Conservation (phyloP, 2,797 vertebrate species). For the Myiothlypis chrysogaster region DNA sequence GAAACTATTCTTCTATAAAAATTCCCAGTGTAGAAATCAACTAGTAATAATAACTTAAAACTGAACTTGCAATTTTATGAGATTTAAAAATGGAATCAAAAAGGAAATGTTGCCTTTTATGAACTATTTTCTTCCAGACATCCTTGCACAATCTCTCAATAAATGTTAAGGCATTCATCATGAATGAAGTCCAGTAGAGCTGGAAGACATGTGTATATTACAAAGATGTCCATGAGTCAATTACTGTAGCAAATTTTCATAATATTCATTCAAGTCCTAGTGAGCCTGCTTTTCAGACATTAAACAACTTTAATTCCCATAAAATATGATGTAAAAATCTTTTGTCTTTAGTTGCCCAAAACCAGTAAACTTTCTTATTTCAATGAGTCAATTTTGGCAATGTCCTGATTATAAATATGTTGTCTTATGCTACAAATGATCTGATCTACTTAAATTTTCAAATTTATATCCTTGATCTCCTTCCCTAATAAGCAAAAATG, state of each 20-base stretch:
- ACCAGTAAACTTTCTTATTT: not conserved
- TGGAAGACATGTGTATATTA: not conserved
- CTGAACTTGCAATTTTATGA: not conserved
- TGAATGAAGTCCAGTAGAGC: not conserved
- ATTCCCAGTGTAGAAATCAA: not conserved
- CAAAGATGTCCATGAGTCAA: not conserved
- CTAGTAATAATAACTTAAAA: not conserved
- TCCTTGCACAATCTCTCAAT: not conserved
- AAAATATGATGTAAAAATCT: not conserved
- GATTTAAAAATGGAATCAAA: not conserved
- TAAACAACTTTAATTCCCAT: not conserved
- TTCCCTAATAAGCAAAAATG: not conserved
- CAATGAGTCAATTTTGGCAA: rapidly evolving
- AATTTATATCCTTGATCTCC: not conserved
- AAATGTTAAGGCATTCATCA: not conserved
- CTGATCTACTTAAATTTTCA: not conserved
- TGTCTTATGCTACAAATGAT: not conserved
- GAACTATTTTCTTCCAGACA: not conserved
- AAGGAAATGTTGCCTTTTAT: not conserved
- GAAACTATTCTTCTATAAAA: not conserved
- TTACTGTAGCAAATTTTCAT: not conserved
- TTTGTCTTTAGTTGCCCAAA: not conserved
- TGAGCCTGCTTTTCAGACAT: not conserved
- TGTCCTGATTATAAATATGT: not conserved
- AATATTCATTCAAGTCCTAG: not conserved